A percentile compares a stretch with the other conserved stretches of the same genome.
Evolutionary conservation across 2,888 invertebrate genomes (phyloP).

Genomic region (Caenorhabditis sp.): DNA sequence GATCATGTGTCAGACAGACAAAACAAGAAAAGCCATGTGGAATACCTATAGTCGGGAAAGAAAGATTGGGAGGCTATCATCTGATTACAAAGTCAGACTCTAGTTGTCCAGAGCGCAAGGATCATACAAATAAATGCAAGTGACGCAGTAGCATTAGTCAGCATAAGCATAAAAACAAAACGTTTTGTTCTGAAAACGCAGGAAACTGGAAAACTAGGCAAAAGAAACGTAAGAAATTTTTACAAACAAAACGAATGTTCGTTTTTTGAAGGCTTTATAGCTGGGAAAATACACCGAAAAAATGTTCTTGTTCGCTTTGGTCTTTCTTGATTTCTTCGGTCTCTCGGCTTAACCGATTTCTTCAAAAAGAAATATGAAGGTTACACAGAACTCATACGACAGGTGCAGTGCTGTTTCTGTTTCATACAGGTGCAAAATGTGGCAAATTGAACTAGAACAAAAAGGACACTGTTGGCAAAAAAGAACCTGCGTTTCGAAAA

Average conservation of each 20-base stretch:
- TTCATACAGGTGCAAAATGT: constrained; percentile 3
- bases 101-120: not conserved
- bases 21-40: constrained; percentile 17
- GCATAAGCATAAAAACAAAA: not conserved
- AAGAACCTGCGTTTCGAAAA: not conserved
- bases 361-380: not conserved
- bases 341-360: not conserved
- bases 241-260: not conserved
- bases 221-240: no score
- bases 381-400: not conserved
- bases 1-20: constrained; percentile 10
- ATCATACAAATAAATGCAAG: constrained; percentile 8
- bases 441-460: not conserved
- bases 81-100: constrained; percentile 9
- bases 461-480: not conserved
- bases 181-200: no score
- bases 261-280: no score
- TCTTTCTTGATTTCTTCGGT: not conserved
- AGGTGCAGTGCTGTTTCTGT: not conserved
- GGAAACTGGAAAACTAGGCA: no score
- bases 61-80: not conserved
- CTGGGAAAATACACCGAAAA: not conserved
- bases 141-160: not conserved
- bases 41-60: not conserved
- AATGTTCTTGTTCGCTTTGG: no score